phyloP scores from a whole-genome alignment of 2,113 vertebrate genomes.

The Progne subis region DNA sequence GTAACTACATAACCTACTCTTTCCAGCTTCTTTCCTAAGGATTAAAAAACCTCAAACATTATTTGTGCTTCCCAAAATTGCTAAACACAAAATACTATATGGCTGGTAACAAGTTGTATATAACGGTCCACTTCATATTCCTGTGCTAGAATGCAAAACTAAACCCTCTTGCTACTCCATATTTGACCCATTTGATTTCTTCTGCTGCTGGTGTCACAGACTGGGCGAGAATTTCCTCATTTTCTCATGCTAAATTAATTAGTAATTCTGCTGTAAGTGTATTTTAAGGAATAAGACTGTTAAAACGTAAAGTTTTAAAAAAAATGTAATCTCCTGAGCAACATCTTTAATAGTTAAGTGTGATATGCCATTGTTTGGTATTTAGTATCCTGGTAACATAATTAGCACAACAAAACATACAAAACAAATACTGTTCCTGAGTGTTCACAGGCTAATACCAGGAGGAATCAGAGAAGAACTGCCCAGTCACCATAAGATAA shows the following conservation, averaged over 20 bases:
- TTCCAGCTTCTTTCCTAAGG: neutral
- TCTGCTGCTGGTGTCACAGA: neutral
- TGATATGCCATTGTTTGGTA: slow-evolving; percentile 53
- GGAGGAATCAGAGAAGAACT: slow-evolving; percentile 24
- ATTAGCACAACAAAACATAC: slow-evolving; percentile 56
- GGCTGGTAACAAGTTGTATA: neutral
- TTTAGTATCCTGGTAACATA: slow-evolving; percentile 73
- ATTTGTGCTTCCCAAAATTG: neutral
- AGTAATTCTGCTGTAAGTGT: neutral
- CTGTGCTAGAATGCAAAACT: neutral
- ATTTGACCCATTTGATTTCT: neutral
- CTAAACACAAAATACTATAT: neutral
- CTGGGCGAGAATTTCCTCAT: neutral
- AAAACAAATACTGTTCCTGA: slow-evolving; percentile 43
- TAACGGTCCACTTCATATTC: neutral
- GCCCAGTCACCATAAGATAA: slow-evolving; percentile 20
- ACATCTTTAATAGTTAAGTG: neutral
- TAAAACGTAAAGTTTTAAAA: neutral
- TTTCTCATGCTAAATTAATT: neutral
- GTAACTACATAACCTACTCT: neutral
- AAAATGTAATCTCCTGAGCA: neutral
- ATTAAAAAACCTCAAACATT: neutral
- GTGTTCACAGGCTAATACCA: slow-evolving; percentile 22
- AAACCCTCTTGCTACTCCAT: neutral
- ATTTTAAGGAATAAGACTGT: neutral